Evolutionary conservation across 2,797 vertebrate species (phyloP).

Genomic region (Hydrocynus forskahlii): DNA sequence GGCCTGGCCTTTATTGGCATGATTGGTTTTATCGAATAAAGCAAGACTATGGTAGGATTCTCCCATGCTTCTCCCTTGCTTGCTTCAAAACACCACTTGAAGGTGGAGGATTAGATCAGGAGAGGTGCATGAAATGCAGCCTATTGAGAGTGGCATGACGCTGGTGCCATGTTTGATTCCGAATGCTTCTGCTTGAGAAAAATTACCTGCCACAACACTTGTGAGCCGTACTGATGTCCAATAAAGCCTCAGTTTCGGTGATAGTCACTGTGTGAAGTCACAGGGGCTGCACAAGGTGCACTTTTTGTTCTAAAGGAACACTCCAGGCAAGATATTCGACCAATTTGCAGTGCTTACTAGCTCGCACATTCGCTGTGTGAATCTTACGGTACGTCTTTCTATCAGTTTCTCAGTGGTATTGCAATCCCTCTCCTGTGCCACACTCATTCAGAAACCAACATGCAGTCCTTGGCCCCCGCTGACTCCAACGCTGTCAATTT

Average conservation of each 20-base stretch:
- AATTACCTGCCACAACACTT: not conserved
- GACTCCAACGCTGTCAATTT: conserved; percentile 40
- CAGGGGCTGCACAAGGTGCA: not conserved
- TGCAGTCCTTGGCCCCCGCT: conserved; percentile 22
- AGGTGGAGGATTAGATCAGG: not conserved
- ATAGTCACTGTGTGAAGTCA: not conserved
- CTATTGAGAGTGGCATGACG: not conserved
- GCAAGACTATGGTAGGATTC: not conserved
- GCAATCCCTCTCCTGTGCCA: conserved; percentile 14
- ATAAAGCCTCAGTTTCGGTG: not conserved
- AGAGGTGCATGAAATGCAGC: not conserved
- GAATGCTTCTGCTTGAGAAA: not conserved
- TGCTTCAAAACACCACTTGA: not conserved
- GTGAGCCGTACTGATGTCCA: not conserved
- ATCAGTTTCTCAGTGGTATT: conserved; percentile 25
- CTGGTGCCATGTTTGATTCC: not conserved
- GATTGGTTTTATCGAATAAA: conserved; percentile 2
- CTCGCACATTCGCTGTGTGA: conserved; percentile 10
- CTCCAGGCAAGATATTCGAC: conserved; percentile 11
- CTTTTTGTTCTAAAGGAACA: conserved; percentile 1
- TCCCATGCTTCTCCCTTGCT: not conserved
- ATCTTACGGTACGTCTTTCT: conserved; percentile 28
- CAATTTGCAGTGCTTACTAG: conserved; percentile 10
- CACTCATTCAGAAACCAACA: conserved; percentile 38
- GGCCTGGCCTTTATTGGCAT: not conserved